Evolutionary conservation across 2,113 vertebrate genomes (phyloP), one percentile per base, ranked within the genome.

Genomic region (Psittacula cyanocephala): DNA sequence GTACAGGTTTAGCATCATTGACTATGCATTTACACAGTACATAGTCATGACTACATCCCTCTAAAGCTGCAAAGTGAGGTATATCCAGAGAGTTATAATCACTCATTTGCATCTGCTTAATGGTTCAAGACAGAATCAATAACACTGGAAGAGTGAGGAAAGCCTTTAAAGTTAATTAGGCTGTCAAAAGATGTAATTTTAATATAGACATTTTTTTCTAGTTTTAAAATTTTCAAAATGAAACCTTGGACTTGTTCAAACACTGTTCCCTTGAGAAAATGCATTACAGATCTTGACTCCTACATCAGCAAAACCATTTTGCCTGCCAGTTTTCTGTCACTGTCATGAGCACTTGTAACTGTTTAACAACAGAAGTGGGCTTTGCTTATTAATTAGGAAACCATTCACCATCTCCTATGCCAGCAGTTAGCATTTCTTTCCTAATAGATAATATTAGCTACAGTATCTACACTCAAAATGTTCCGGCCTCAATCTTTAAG

Each of bases 151-250:
- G 91, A 37, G 63, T 50, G 67, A 97, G 78, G 29, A 95, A 60
- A 9, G 11, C 75, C 69, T 97, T 96, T 80, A 89, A 81, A 88
- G 79, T 57, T 81, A 81, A 92, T 95, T 96, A 94, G 87, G 62
- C 52, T 94, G 88, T 70, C 31, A 75, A 88, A 7, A 19, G 35
- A 59, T 65, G 59, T 44, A 87, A 95, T 74, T 94, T 88, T 93
- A 88, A 60, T 69, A 89, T 29, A 84, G 63, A 1, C 7, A 3
- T 43, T 57, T 65, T 52, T 28, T 11, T 1, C 27, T 37, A 33
- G 25, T 44, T 64, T 52, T 47, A 49, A 49, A 78, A 63, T 11
- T 75, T 91, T 89, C 49, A 55, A 81, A 93, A 84, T 43, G 22
- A 95, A 95, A 62, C 19, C 24, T 89, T 77, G 72, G 86, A 78